Percentiles rank a stretch among this genome's conserved stretches.
Evolutionary conservation across 2,113 vertebrate genomes (phyloP).

Genomic region (Semnornis frantzii): DNA sequence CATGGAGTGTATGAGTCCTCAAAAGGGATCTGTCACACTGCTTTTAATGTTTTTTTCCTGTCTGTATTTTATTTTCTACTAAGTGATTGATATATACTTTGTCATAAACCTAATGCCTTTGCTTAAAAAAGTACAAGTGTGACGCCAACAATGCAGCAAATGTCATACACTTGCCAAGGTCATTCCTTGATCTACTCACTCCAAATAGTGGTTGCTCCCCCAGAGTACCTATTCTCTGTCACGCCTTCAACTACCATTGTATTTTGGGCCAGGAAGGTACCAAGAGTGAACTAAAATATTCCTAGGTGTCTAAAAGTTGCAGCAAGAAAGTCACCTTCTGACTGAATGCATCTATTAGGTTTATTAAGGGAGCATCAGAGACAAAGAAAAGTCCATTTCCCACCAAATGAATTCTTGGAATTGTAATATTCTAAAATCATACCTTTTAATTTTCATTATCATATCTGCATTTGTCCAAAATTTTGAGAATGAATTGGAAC

Average conservation of each 20-base stretch:
- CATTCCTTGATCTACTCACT: not conserved
- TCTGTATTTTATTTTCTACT: not conserved
- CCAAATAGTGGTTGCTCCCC: not conserved
- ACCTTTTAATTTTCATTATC: slow-evolving; percentile 40
- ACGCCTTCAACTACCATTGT: not conserved
- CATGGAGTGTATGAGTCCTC: not conserved
- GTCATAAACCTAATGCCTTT: not conserved
- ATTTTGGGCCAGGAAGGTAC: not conserved
- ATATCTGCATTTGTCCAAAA: slow-evolving; percentile 39
- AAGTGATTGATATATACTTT: not conserved
- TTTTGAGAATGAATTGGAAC: slow-evolving; percentile 34
- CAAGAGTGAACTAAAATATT: not conserved
- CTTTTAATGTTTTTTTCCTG: not conserved
- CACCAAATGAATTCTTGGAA: slow-evolving; percentile 41
- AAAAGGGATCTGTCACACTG: not conserved
- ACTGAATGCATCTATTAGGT: not conserved
- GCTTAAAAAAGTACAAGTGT: not conserved
- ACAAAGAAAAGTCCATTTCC: slow-evolving; percentile 8
- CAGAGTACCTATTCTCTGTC: not conserved
- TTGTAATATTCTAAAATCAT: not conserved
- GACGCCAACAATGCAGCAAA: not conserved
- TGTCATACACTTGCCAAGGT: not conserved
- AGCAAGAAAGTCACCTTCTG: slow-evolving; percentile 22
- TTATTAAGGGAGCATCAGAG: slow-evolving; percentile 3
- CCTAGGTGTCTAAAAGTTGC: not conserved